phyloP scores from a whole-genome alignment of 2,113 vertebrate genomes.

The Panthera leo region DNA sequence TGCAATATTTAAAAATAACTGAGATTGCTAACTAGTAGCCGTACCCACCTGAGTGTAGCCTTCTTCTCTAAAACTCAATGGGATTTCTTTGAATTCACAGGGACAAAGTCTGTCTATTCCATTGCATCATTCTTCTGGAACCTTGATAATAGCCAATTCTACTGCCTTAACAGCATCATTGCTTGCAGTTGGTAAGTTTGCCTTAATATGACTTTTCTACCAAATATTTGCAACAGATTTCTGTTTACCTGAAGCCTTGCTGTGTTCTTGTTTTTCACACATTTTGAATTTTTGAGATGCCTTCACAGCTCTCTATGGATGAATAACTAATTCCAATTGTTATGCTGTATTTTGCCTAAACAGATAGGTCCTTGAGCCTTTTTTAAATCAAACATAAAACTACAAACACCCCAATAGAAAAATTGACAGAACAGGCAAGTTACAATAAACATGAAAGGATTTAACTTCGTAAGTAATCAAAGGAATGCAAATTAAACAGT shows the following conservation, averaged over 20 bases:
- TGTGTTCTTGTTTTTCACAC: slow-evolving; percentile 16
- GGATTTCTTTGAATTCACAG: neutral
- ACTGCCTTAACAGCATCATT: neutral
- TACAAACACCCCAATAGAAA: neutral
- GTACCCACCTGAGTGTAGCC: neutral
- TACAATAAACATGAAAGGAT: slow-evolving; percentile 31
- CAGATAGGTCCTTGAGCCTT: neutral
- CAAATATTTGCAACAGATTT: slow-evolving; percentile 34
- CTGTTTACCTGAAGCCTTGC: neutral
- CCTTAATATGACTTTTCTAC: neutral
- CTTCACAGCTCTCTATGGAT: neutral
- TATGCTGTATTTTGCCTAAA: neutral
- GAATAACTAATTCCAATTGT: slow-evolving; percentile 34
- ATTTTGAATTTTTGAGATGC: neutral
- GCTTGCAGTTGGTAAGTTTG: neutral
- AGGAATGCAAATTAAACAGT: slow-evolving; percentile 61
- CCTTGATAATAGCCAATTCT: neutral
- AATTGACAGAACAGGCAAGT: slow-evolving; percentile 3
- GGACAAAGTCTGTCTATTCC: neutral
- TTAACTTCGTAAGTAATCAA: slow-evolving; percentile 46
- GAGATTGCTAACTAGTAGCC: neutral
- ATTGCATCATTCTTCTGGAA: neutral
- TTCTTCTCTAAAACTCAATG: neutral
- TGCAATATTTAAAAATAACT: neutral
- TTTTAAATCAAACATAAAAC: slow-evolving; percentile 48